Evolutionary conservation across 2,888 invertebrate genomes (phyloP), one percentile per base, ranked within the genome.

Genomic region (Phania funesta): DNA sequence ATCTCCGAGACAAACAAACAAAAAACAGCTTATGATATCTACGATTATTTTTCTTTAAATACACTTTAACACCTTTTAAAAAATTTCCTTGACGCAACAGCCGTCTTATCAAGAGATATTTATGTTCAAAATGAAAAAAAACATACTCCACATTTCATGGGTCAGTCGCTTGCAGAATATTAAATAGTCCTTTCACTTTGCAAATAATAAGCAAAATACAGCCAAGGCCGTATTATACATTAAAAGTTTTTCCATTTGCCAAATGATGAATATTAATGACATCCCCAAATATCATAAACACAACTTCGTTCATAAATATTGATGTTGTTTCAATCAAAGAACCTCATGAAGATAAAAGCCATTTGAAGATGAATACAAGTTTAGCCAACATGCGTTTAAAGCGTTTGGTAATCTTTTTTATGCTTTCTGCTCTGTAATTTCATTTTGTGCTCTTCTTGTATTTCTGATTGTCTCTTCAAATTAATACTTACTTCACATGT

Each of bases 201-300:
- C 9, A 1, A 9, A 11, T 11, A 11, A 32, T 32, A 9, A 32
- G 8, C 8, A 11, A 32, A 32, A 32, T 5, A 32, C 8, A 9
- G 32, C 32, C 32, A 32, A 38, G 62, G 41, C 29, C 16, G 18
- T 18, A 16, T 7, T 44, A 24, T 29, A 41, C 38, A 76, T 67
- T 71, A 62, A 80, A 81, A 81, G 52, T 81, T 81, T 81, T 76
- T 67, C 71, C 71, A 81, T 73, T 81, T 76, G 54, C 54, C 22
- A 20, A 16, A 65, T 52, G 58, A 70, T 64, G 64, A 64, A 80
- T 67, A 80, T 60, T 60, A 60, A 52, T 73, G 67, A 76, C 71
- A 73, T 29, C 20, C 54, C n/a, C 35, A 71, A 58, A 54, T 54
- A 71, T 71, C 44, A 67, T 52, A 6, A 38, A 26, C 5, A 41